Evolutionary conservation across 1,140 invertebrate species (phyloP), one percentile per base, ranked within the genome.

Genomic region (Luehdorfia chinensis): DNA sequence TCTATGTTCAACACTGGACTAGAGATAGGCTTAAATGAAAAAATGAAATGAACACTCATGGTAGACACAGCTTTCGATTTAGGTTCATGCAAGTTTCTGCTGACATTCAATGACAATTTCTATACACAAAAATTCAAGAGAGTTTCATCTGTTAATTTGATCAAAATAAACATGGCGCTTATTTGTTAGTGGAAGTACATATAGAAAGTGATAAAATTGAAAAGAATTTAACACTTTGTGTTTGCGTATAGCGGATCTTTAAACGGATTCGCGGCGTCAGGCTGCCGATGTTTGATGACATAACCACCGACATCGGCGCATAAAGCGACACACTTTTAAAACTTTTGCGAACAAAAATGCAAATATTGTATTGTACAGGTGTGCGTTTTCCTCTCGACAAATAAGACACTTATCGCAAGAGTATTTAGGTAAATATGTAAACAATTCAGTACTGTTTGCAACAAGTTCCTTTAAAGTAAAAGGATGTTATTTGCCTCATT

Each of bases 161-260:
- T 15, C 14, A 28, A 43, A 43, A 43, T 13, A 43, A 30, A 43
- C 39, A 43, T 9, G 23, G 39, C 25, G 23, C n/a, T 28, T 43
- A 30, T 30, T 18, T 18, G 11, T 30, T 16, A 18, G 3, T 43
- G 9, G 8, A 41, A 9, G 19, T 25, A 41, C 14, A 27, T 30
- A 11, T 43, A 43, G 39, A 43, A 43, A 43, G 39, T 28, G 27
- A 43, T 43, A 59, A 59, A 53, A 47, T 43, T 34, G 33, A 36
- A 53, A 63, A 53, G 56, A 63, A 63, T 68, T 58, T 60, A 64
- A 59, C 58, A 59, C 53, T 32, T 57, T 47, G 34, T 43, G 18
- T 68, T 47, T 63, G 66, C 59, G 50, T 21, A 49, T 71, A 51
- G 55, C 75, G 72, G 72, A 75, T 62, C 59, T 69, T 52, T 54